Evolutionary conservation across 2,797 vertebrate species (phyloP).

Genomic region (Cryptoprocta ferox): DNA sequence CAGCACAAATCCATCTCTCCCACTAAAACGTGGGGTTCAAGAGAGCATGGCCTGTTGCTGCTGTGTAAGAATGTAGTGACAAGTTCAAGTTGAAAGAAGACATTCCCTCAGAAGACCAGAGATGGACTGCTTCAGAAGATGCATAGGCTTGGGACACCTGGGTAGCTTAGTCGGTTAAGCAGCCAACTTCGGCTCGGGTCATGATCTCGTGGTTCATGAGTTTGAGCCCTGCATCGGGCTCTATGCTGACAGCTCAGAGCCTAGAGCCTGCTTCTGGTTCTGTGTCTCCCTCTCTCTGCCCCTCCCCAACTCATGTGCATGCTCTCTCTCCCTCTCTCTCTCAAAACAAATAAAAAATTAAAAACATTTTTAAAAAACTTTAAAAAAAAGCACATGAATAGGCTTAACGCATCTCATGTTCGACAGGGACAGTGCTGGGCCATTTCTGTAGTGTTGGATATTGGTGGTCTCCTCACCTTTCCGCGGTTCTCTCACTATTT

Average conservation of each 20-base stretch:
- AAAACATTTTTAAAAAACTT: no score
- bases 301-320: no score
- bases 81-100: slow-evolving; percentile 22
- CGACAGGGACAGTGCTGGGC: slow-evolving; percentile 73
- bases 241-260: no score
- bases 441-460: slow-evolving; percentile 80
- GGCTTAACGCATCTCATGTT: slow-evolving; percentile 45
- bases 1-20: neutral
- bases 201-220: no score
- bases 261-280: no score
- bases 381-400: neutral
- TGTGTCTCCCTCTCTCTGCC: no score
- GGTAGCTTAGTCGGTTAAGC: no score
- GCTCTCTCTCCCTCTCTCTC: no score
- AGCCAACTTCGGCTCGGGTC: no score
- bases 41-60: neutral
- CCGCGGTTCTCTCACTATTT: slow-evolving; percentile 82
- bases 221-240: no score
- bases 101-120: neutral
- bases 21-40: neutral
- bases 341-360: no score
- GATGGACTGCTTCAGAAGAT: slow-evolving; percentile 60
- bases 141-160: neutral
- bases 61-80: neutral
- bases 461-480: slow-evolving; percentile 87